A percentile compares a stretch with the other conserved stretches of the same genome.
phyloP scores from a whole-genome alignment of 2,113 vertebrate species.

The Tapirus terrestris region DNA sequence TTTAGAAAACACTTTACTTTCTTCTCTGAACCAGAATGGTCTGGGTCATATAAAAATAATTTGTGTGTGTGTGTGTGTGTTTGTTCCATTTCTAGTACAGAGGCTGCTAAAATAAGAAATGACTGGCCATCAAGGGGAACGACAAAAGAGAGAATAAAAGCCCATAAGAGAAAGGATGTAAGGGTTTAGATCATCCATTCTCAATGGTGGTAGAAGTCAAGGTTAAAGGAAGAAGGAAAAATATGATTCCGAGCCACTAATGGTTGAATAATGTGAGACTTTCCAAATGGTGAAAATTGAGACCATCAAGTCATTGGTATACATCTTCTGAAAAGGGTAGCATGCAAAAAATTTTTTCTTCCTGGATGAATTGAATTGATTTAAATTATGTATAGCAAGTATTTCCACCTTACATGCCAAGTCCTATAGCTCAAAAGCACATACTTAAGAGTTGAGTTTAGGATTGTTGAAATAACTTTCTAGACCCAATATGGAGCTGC shows the following conservation, averaged over 20 bases:
- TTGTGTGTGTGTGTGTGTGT: no score
- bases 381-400: not conserved
- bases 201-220: not conserved
- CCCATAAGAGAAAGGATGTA: not conserved
- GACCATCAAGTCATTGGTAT: rapidly evolving
- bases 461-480: not conserved
- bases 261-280: not conserved
- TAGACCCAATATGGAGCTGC: not conserved
- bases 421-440: not conserved
- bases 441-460: not conserved
- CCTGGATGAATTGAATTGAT: not conserved
- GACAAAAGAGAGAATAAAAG: not conserved
- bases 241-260: not conserved
- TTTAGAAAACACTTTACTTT: slow-evolving; percentile 12
- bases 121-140: not conserved
- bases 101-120: not conserved
- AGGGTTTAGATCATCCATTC: not conserved
- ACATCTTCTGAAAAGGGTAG: not conserved
- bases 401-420: not conserved
- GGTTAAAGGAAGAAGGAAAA: not conserved
- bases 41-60: not conserved
- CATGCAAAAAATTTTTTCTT: not conserved
- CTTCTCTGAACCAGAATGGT: not conserved
- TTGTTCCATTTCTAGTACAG: not conserved
- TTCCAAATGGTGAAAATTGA: not conserved